A percentile compares a stretch with the other conserved stretches of the same genome.
Evolutionary conservation across 1,140 invertebrate genomes (phyloP).

Genomic region (silkworm (Bombyx mori)): DNA sequence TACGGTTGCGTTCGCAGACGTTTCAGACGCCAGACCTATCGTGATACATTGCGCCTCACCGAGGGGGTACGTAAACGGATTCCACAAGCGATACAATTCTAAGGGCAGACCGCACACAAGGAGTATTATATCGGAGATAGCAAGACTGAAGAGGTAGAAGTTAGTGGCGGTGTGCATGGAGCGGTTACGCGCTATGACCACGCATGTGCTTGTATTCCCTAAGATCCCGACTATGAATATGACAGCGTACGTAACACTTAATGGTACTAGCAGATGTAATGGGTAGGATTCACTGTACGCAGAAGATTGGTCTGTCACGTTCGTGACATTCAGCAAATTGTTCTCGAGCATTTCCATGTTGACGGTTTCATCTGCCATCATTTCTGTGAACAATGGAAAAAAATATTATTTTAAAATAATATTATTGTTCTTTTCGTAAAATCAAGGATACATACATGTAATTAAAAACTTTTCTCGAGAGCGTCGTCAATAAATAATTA

Average conservation of each 20-base stretch:
- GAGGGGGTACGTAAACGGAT: slow-evolving; percentile 81
- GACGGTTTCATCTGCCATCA: too few species aligned
- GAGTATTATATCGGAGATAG: slow-evolving; percentile 89
- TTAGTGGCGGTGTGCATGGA: slow-evolving; percentile 90
- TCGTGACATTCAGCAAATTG: slow-evolving; percentile 27
- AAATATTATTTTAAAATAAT: too few species aligned
- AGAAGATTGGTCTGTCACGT: slow-evolving; percentile 26
- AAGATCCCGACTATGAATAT: slow-evolving; percentile 87
- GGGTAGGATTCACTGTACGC: slow-evolving; percentile 59
- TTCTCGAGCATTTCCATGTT: too few species aligned
- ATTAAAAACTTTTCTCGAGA: too few species aligned
- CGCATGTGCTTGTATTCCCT: slow-evolving; percentile 88
- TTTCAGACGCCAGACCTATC: slow-evolving; percentile 82
- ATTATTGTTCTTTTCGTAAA: too few species aligned
- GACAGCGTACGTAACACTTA: slow-evolving; percentile 80
- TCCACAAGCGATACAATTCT: slow-evolving; percentile 87
- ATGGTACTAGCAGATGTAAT: slow-evolving; percentile 72
- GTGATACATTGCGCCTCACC: slow-evolving; percentile 83
- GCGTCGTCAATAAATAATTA: too few species aligned
- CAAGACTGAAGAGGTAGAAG: slow-evolving; percentile 89
- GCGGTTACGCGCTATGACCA: slow-evolving; percentile 86
- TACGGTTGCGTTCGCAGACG: slow-evolving; percentile 91
- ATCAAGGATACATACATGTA: too few species aligned
- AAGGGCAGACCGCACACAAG: slow-evolving; percentile 82
- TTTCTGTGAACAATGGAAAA: too few species aligned